These are phyloP conservation scores for Cantharis nigra DNA, from an alignment of 2,888 invertebrate genomes.

Conservation along the genomic window DNA sequence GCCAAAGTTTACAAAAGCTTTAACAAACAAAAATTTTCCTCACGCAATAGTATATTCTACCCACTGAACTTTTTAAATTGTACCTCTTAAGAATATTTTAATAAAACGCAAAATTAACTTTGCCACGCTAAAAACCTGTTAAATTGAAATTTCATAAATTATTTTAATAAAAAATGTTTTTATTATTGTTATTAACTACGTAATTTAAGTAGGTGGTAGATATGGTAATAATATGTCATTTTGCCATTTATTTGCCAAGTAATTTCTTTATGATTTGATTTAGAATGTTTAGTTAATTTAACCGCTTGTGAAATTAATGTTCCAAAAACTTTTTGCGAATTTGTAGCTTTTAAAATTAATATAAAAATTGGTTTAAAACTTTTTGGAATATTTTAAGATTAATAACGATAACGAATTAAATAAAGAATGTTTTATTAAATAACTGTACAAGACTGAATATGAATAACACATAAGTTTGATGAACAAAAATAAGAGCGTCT, in stretches of 20 bases:
- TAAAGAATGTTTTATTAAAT: no score
- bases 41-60: not conserved
- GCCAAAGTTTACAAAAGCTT: not conserved
- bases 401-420: no score
- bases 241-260: not conserved
- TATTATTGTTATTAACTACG: not conserved
- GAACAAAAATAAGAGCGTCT: no score
- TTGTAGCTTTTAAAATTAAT: not conserved
- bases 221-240: not conserved
- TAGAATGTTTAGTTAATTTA: not conserved
- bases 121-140: constrained; percentile 1
- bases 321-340: not conserved
- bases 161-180: not conserved
- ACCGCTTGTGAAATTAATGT: not conserved
- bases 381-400: no score
- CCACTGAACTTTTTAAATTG: not conserved
- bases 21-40: not conserved
- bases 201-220: not conserved
- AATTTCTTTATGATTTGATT: not conserved
- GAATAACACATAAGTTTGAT: no score
- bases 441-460: no score
- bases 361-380: no score
- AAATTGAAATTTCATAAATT: not conserved
- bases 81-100: not conserved
- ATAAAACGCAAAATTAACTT: not conserved